Percentiles rank a stretch among this genome's conserved stretches.
Conservation (phyloP, 1,140 invertebrate species). For the Ceratina calcarata region DNA sequence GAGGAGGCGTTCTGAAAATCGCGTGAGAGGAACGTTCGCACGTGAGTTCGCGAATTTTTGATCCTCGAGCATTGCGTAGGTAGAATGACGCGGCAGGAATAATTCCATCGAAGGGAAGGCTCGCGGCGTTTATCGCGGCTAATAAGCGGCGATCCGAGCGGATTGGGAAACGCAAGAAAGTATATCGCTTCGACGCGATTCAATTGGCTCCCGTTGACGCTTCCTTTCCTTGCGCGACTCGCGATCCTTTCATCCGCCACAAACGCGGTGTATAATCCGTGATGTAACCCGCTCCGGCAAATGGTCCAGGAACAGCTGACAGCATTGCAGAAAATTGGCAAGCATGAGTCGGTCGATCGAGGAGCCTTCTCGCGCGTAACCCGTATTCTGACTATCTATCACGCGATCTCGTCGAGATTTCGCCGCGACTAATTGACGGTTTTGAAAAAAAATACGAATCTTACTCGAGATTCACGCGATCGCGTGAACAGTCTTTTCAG, state of each 20-base stretch:
- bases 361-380: background rate
- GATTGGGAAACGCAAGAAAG: background rate
- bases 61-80: background rate
- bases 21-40: conserved; percentile 6
- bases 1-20: background rate
- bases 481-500: conserved; percentile 24
- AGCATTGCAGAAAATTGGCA: conserved; percentile 30
- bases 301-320: background rate
- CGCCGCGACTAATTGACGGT: conserved; percentile 38
- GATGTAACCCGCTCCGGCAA: conserved; percentile 22
- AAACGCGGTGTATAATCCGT: conserved; percentile 7
- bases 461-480: conserved; percentile 22
- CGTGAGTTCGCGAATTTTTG: conserved; percentile 36
- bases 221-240: background rate
- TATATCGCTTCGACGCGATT: background rate
- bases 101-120: background rate
- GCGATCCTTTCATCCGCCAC: background rate
- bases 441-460: conserved; percentile 20
- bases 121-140: conserved; percentile 19
- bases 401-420: conserved; percentile 1
- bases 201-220: conserved; percentile 4
- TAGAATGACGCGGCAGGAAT: conserved; percentile 1
- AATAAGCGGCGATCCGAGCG: conserved; percentile 6
- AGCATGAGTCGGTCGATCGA: conserved; percentile 18
- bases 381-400: background rate